Evolutionary conservation across 2,888 invertebrate genomes (phyloP), one percentile per base, ranked within the genome.

Genomic region (Lasioglossum malachurum): DNA sequence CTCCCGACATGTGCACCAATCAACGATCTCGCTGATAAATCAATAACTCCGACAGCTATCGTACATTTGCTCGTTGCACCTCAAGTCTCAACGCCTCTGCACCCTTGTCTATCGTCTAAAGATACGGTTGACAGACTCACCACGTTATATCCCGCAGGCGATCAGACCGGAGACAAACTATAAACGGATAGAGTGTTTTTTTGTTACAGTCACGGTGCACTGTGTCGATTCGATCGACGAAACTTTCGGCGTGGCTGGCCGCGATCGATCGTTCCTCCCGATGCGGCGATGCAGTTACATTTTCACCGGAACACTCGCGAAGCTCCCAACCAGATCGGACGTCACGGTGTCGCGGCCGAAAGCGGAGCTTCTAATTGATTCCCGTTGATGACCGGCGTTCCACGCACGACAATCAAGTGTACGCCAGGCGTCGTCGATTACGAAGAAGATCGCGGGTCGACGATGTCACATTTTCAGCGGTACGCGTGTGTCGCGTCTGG

Each of bases 401-500:
- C 60, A 23, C 60, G 67, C 60, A 23, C 60, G 67, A 78, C 23
- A 64, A 75, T 60, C 12, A 44, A 1, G 7, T 38, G 46, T 57
- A 73, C 57, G 76, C 73, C 72, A 73, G 10, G 60, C 75, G 38
- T 10, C 35, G 69, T 23, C 38, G 38, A n/a, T 72, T n/a, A 53
- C 27, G 44, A 77, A 10, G 53, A 67, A 35, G 64, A 60, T 49
- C 53, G 49, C 23, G 35, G 35, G 14, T n/a, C 71, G 71, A 72
- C 38, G 83, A 73, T 78, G 81, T 93, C 88, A 93, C 93, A 94
- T 94, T 93, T 93, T 93, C 93, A 92, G 90, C 83, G 87, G 84
- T 88, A 90, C 93, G 93, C 94, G 94, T 92, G 88, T 91, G 89
- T 92, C 93, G 93, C 94, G 94, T 94, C 93, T 95, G 94, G 92